Evolutionary conservation across 2,888 invertebrate genomes (phyloP).

Genomic region (Troides oblongomaculatus): DNA sequence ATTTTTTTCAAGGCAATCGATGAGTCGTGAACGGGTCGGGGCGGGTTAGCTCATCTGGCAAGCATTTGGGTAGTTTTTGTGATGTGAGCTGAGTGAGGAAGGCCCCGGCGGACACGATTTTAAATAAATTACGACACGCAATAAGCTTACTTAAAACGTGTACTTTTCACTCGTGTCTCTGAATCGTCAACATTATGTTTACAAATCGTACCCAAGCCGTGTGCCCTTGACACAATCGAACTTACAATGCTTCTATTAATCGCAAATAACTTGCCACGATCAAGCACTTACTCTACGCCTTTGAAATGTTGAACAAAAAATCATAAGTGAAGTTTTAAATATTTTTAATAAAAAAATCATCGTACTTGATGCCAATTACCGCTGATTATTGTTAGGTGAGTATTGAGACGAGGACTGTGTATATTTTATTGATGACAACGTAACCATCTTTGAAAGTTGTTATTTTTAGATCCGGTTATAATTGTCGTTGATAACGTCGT

Average conservation of each 20-base stretch:
- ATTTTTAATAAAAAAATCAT: conserved; percentile 1
- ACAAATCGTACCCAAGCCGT: conserved; percentile 18
- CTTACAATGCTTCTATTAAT: conserved; percentile 18
- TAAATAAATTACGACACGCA: conserved; percentile 69
- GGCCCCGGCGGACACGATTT: conserved; percentile 71
- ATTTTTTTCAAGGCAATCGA: conserved; percentile 75
- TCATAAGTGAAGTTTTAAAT: neutral
- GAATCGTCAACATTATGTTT: conserved; percentile 26
- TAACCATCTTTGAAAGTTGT: conserved; percentile 29
- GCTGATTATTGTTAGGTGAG: conserved; percentile 6
- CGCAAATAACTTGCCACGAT: conserved; percentile 21
- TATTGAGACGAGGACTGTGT: conserved; percentile 13
- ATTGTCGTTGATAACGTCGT: conserved; percentile 45
- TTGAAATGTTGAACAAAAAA: conserved; percentile 1
- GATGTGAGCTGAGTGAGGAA: conserved; percentile 59
- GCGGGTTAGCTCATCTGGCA: conserved; percentile 77
- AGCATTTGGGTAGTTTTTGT: conserved; percentile 77
- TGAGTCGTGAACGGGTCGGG: conserved; percentile 74
- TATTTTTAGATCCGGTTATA: conserved; percentile 44
- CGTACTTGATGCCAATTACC: conserved; percentile 12
- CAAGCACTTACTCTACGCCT: conserved; percentile 4
- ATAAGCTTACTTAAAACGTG: conserved; percentile 32
- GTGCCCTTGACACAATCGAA: conserved; percentile 28
- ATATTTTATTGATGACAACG: conserved; percentile 22
- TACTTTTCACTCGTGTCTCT: conserved; percentile 31